Base-by-base conservation (phyloP, 2,888 invertebrate species). In the Diaphora mendica region DNA sequence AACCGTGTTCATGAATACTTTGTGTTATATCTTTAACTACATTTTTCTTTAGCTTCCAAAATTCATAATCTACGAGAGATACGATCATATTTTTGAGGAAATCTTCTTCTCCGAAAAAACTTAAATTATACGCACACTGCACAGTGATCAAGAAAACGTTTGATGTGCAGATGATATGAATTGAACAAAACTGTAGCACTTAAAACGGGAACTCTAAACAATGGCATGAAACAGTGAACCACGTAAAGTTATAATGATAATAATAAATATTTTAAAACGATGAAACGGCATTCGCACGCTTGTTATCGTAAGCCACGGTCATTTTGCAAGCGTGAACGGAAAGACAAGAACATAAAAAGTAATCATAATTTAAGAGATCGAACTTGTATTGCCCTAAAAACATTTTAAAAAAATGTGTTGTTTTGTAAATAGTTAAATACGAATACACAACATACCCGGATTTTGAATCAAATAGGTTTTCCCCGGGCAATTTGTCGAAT, bases 121-220 rank as follows among this genome's bases (percentile, higher is more conserved):
- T 20, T 30, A 65, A 64, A 73, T 70, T 64, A 64, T 75, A 69
- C 72, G 70, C 62, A 59, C 26, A 59, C 13, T 59, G 59, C 70
- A 66, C 70, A 64, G 68, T 71, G 23, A 64, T 73, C 51, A 67
- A 73, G 66, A 73, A 68, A 73, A 39, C 69, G 64, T 68, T 76
- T 67, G 65, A 71, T 71, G 55, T 44, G 59, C 68, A 72, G 73
- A 75, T 75, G 17, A 69, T 66, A 70, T 65, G 67, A 33, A 70
- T 51, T 71, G 70, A 73, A 48, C 35, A 72, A 71, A 75, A 67
- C 73, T 77, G 73, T 79, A 79, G 79, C 79, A 76, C 81, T 80
- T 81, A 83, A 74, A 85, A 82, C 85, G 78, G 85, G 76, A 81
- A 78, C 72, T 85, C 79, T 79, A 82, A 89, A 90, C 86, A 88